Conservation (phyloP, 2,888 invertebrate species). For the Amphimallon solstitiale region DNA sequence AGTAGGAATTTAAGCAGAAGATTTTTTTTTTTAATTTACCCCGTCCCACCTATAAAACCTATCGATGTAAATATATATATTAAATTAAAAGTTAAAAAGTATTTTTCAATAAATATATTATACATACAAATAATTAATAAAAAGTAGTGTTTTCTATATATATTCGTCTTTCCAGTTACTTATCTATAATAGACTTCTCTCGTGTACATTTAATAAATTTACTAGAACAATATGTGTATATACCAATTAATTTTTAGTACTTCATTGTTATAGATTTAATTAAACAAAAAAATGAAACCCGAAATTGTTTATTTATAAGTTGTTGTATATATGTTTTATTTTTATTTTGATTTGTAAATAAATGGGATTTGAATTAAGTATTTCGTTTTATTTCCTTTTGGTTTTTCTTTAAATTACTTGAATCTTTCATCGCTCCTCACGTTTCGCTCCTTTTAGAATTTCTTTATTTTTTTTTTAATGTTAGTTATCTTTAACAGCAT, state of each 20-base stretch:
- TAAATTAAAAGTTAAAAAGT: slow-evolving; percentile 10
- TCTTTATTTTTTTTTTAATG: slow-evolving; percentile 23
- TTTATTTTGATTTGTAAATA: slow-evolving; percentile 61
- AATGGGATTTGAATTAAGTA: slow-evolving; percentile 59
- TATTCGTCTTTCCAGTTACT: slow-evolving; percentile 18
- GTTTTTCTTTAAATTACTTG: slow-evolving; percentile 47
- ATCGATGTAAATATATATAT: slow-evolving; percentile 16
- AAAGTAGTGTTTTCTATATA: slow-evolving; percentile 11
- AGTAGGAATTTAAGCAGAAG: slow-evolving; percentile 25
- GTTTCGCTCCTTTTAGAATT: slow-evolving; percentile 19
- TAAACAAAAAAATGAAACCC: not conserved
- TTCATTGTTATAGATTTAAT: slow-evolving; percentile 37
- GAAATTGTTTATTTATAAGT: slow-evolving; percentile 49
- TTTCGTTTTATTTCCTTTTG: slow-evolving; percentile 56
- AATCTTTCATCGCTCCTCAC: not conserved
- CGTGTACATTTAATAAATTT: slow-evolving; percentile 23
- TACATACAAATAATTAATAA: slow-evolving; percentile 8
- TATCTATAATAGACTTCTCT: slow-evolving; percentile 8
- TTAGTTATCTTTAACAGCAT: slow-evolving; percentile 30
- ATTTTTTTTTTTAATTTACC: slow-evolving; percentile 4
- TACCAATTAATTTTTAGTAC: slow-evolving; percentile 35
- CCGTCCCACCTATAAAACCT: not conserved
- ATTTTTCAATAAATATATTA: slow-evolving; percentile 28
- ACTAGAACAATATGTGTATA: slow-evolving; percentile 31
- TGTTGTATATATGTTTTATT: slow-evolving; percentile 57